Conservation (phyloP, 2,888 invertebrate species). For the Stenotaenia linearis region DNA sequence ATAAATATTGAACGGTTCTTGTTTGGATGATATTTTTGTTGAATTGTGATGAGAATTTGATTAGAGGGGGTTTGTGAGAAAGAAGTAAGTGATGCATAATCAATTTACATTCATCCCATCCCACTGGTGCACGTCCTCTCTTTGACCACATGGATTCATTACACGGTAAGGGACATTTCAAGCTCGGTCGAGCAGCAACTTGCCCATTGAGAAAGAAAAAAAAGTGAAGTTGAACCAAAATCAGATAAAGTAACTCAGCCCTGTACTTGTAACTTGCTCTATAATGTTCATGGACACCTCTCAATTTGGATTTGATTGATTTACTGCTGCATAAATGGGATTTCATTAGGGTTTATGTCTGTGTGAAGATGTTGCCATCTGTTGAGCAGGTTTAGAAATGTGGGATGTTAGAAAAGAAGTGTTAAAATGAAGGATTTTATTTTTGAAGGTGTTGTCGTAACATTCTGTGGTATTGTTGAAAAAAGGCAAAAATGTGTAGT, state of each 20-base stretch:
- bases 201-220: not conserved
- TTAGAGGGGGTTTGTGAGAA: not conserved
- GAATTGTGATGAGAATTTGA: not conserved
- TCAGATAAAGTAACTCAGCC: not conserved
- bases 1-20: not conserved
- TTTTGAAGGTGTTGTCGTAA: too few relatives aligned
- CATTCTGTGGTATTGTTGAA: too few relatives aligned
- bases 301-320: not conserved
- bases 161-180: conserved; percentile 8
- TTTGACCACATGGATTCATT: not conserved
- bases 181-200: conserved; percentile 9
- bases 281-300: not conserved
- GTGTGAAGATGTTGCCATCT: not conserved
- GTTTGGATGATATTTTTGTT: not conserved
- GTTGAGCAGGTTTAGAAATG: not conserved
- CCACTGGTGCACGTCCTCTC: not conserved
- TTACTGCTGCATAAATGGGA: not conserved
- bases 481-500: too few relatives aligned
- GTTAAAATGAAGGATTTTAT: too few relatives aligned
- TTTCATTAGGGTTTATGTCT: not conserved
- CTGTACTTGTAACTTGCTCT: not conserved
- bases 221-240: not conserved
- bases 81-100: not conserved
- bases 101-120: not conserved
- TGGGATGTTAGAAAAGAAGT: too few relatives aligned